phyloP scores from a whole-genome alignment of 2,797 vertebrate species.

The Gobionotothen gibberifrons region DNA sequence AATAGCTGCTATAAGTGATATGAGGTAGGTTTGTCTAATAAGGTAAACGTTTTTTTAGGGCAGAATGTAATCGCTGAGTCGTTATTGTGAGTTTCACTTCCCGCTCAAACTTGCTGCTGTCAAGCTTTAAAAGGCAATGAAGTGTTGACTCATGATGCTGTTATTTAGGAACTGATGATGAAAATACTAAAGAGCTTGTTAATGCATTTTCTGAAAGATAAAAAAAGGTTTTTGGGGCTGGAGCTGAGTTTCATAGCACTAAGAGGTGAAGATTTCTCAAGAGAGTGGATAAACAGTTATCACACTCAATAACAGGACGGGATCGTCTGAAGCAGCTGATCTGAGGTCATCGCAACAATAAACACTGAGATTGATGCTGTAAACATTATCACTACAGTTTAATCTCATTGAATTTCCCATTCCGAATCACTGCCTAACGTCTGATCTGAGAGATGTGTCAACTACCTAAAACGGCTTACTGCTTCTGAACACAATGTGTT shows the following conservation, averaged over 20 bases:
- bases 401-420: not conserved
- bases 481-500: not conserved
- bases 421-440: not conserved
- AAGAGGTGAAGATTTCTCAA: too few species aligned
- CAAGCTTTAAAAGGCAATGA: not conserved
- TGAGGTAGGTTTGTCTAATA: too few species aligned
- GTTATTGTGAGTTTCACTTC: constrained; percentile 20
- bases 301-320: not conserved
- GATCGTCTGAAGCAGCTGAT: not conserved
- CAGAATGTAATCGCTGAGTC: not conserved
- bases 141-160: not conserved
- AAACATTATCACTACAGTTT: not conserved
- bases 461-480: not conserved
- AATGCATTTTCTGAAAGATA: not conserved
- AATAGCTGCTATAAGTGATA: too few species aligned
- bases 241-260: not conserved
- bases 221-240: not conserved
- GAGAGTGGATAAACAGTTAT: too few species aligned
- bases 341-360: constrained; percentile 1
- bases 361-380: not conserved
- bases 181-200: not conserved
- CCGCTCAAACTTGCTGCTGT: not conserved
- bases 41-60: not conserved
- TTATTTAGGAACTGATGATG: constrained; percentile 2
- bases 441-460: not conserved